Base-by-base conservation (phyloP, 2,113 vertebrate genomes). In the Maccullochella peelii region DNA sequence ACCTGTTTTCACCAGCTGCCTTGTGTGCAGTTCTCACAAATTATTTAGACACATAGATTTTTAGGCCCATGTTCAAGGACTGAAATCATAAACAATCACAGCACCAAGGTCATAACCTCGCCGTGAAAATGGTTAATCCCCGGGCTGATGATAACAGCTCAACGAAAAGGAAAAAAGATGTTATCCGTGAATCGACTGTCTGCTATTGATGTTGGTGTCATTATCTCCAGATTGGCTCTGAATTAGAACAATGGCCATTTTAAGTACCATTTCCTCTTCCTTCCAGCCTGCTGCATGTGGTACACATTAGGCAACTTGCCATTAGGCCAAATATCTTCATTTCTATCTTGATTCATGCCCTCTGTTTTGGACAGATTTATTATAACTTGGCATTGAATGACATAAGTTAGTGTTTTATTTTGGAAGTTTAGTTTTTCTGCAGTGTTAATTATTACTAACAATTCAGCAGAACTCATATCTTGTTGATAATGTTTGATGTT, bases 51-150 rank as follows among this genome's bases (percentile, higher is more conserved):
- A 0, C 78, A 97, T 96, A 96, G 96, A 96, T 97, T 95, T 95
- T 88, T 73, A 94, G 94, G 90, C 94, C 94, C 95, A 94, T 96
- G 74, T 78, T 95, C 93, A 96, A 96, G 96, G 95, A 96, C 96
- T 95, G 96, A 97, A 97, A 97, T 97, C 96, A 97, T 97, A 96
- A 97, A 96, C 94, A 92, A 83, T 93, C 91, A 93, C 92, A 91
- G 83, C 93, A 93, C 90, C 94, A 96, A 97, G 96, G 95, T 95
- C 95, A 95, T 88, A 94, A 96, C 94, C 95, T 91, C 91, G 72
- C 89, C 94, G 93, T 97, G 94, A 95, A 94, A 95, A 87, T 95
- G 95, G 94, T 96, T 96, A 96, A 96, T 97, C 95, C 82, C 90
- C 88, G 87, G 95, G 90, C 93, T 93, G 92, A 89, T 88, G 86